These are phyloP conservation scores for Cirrhinus molitorella DNA, from an alignment of 2,797 vertebrate genomes.

Conservation along the genomic window DNA sequence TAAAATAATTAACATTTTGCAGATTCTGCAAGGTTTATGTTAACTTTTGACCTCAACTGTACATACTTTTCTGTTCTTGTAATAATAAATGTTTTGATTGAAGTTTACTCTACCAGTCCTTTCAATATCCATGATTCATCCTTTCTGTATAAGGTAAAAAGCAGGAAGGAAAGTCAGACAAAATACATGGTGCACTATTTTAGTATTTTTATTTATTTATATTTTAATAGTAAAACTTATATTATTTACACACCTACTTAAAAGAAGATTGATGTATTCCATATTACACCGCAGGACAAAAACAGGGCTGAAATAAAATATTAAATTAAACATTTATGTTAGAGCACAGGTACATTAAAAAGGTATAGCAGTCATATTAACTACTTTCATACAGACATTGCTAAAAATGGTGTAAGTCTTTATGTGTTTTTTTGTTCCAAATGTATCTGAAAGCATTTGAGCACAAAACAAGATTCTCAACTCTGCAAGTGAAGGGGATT, in stretches of 20 bases:
- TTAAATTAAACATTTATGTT: conserved; percentile 3
- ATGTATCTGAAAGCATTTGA: neutral
- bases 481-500: neutral
- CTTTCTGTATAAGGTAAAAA: conserved; percentile 79
- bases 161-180: neutral
- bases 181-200: neutral
- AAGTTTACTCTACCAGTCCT: conserved; percentile 85
- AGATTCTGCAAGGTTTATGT: too few relatives aligned
- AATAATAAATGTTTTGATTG: neutral
- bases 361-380: neutral
- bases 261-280: conserved; percentile 83
- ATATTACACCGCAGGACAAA: conserved; percentile 92
- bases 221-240: neutral
- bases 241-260: conserved; percentile 84
- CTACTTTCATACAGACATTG: neutral
- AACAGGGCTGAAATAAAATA: conserved; percentile 81
- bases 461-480: neutral
- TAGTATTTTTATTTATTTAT: neutral
- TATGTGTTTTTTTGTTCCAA: neutral
- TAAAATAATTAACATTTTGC: too few relatives aligned
- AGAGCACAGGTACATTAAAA: neutral
- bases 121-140: conserved; percentile 91
- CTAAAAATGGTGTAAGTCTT: neutral
- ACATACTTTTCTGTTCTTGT: neutral
- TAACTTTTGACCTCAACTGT: neutral